phyloP scores from a whole-genome alignment of 1,140 invertebrate species.

The Drosophila melanogaster region DNA sequence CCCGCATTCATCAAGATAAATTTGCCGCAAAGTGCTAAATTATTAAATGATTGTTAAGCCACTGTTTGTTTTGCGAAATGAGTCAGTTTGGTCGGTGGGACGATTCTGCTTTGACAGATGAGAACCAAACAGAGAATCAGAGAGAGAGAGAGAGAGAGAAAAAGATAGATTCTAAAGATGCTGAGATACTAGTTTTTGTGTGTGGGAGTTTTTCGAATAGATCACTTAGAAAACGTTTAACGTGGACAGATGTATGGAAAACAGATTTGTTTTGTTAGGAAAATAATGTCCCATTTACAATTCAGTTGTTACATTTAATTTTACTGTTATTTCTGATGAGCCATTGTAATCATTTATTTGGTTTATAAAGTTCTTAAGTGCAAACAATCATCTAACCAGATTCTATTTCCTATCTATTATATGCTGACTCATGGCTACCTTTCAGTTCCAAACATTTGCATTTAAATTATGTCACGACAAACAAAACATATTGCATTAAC shows the following conservation, averaged over 20 bases:
- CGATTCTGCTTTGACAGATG: slow-evolving; percentile 30
- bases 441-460: neutral
- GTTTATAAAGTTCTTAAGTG: too few relatives aligned
- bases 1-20: slow-evolving; percentile 69
- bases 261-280: neutral
- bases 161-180: slow-evolving; percentile 8
- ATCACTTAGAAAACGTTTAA: slow-evolving; percentile 29
- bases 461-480: slow-evolving; percentile 9
- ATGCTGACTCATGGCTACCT: slow-evolving; percentile 15
- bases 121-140: slow-evolving; percentile 2
- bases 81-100: slow-evolving; percentile 32
- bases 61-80: slow-evolving; percentile 56
- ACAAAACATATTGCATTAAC: slow-evolving; percentile 15
- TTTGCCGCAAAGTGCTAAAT: slow-evolving; percentile 76
- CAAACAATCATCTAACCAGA: too few relatives aligned
- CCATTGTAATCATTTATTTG: too few relatives aligned
- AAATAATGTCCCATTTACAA: neutral
- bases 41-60: slow-evolving; percentile 77
- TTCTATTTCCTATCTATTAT: neutral
- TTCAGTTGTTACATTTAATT: neutral
- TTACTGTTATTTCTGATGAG: neutral
- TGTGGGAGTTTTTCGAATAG: slow-evolving; percentile 28
- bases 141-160: too few relatives aligned
- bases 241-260: slow-evolving; percentile 18
- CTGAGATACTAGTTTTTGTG: slow-evolving; percentile 4